Evolutionary conservation across 2,888 invertebrate species (phyloP).

Genomic region (Ernsta delagoae): DNA sequence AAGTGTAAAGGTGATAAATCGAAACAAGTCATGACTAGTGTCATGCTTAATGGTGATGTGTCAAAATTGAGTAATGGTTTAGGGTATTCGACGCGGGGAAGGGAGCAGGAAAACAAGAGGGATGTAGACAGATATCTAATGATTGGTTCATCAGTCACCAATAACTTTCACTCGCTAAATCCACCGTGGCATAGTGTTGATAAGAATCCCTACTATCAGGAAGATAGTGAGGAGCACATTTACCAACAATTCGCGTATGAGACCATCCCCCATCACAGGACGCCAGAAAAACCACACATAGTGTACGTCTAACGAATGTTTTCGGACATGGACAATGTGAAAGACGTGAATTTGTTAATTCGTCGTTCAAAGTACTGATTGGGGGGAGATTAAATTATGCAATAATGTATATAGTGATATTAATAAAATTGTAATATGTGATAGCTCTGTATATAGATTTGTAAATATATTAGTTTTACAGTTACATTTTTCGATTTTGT

Average conservation of each 20-base stretch:
- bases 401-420: constrained; percentile 84
- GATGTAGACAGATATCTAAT: constrained; percentile 81
- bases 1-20: constrained; percentile 82
- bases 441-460: constrained; percentile 82
- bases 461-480: constrained; percentile 75
- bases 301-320: constrained; percentile 85
- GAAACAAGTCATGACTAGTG: constrained; percentile 82
- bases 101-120: constrained; percentile 77
- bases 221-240: constrained; percentile 80
- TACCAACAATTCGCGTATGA: constrained; percentile 83
- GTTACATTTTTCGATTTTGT: constrained; percentile 75
- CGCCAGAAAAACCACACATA: constrained; percentile 86
- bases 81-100: constrained; percentile 77
- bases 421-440: constrained; percentile 81
- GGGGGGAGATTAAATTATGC: constrained; percentile 67
- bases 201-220: constrained; percentile 78
- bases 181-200: constrained; percentile 82
- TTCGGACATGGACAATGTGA: constrained; percentile 71
- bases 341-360: constrained; percentile 66
- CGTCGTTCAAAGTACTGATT: constrained; percentile 61
- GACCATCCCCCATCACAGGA: constrained; percentile 80
- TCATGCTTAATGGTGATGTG: constrained; percentile 80
- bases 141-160: constrained; percentile 81
- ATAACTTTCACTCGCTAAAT: constrained; percentile 80
- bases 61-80: constrained; percentile 80